A percentile compares a stretch with the other conserved stretches of the same genome.
These are phyloP conservation scores for Acromyrmex echinatior DNA, from an alignment of 1,140 invertebrate species.

Conservation along the genomic window DNA sequence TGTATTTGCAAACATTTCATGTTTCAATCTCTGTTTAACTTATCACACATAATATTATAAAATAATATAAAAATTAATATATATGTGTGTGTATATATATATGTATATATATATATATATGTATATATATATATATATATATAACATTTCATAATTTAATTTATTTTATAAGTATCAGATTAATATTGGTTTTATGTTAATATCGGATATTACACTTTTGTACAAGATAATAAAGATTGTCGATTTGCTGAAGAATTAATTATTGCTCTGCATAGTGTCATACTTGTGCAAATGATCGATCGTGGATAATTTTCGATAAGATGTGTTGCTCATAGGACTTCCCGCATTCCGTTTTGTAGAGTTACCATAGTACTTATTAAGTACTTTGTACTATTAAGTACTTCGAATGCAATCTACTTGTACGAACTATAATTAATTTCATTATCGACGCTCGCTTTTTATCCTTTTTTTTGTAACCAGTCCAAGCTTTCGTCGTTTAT, in stretches of 20 bases:
- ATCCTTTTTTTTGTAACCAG: background rate
- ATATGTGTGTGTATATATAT: too few relatives aligned
- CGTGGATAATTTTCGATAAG: background rate
- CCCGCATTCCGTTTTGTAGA: background rate
- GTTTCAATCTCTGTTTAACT: background rate
- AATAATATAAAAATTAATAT: background rate
- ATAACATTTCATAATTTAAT: too few relatives aligned
- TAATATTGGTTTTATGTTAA: slow-evolving; percentile 19
- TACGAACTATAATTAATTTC: slow-evolving; percentile 24
- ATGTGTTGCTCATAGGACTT: background rate
- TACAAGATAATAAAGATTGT: background rate
- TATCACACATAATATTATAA: background rate
- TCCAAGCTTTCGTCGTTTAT: background rate
- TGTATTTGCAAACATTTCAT: background rate
- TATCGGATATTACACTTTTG: slow-evolving; percentile 5
- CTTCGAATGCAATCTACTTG: slow-evolving; percentile 14
- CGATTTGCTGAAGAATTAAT: slow-evolving; percentile 1
- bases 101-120: too few relatives aligned
- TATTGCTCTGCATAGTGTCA: background rate
- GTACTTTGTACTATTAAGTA: slow-evolving; percentile 8
- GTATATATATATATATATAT: background rate
- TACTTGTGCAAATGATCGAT: background rate
- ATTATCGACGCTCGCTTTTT: slow-evolving; percentile 8
- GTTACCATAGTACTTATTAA: background rate
- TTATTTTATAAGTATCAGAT: slow-evolving; percentile 2